Conservation (phyloP, 2,113 vertebrate genomes). For the Furnarius figulus region DNA sequence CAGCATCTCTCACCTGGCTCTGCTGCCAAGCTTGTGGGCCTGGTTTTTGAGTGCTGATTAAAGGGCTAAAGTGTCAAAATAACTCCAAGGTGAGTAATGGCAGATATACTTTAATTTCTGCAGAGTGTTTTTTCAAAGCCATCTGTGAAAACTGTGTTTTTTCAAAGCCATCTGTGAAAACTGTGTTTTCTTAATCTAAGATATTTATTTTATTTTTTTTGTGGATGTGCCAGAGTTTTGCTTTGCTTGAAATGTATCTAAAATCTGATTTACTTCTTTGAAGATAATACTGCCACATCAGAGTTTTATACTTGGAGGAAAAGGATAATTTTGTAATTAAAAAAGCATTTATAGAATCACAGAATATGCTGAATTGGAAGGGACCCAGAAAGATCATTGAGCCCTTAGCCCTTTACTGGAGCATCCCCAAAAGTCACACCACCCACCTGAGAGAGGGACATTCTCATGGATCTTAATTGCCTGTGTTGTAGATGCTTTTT, state of each 20-base stretch:
- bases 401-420: neutral
- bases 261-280: neutral
- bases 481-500: neutral
- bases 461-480: neutral
- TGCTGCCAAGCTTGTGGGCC: neutral
- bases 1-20: neutral
- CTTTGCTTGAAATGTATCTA: neutral
- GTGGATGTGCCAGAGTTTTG: neutral
- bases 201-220: neutral
- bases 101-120: neutral
- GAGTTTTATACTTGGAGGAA: neutral
- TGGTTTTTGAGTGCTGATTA: accelerated
- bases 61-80: neutral
- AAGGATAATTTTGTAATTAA: neutral
- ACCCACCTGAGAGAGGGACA: neutral
- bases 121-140: neutral
- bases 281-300: neutral
- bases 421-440: neutral
- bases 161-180: neutral
- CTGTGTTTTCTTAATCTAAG: neutral
- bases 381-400: neutral
- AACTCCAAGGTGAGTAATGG: neutral
- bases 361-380: neutral
- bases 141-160: neutral
- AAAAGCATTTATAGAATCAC: neutral